These are phyloP conservation scores for Drosophila sucinea DNA, from an alignment of 1,140 invertebrate genomes.

Conservation along the genomic window DNA sequence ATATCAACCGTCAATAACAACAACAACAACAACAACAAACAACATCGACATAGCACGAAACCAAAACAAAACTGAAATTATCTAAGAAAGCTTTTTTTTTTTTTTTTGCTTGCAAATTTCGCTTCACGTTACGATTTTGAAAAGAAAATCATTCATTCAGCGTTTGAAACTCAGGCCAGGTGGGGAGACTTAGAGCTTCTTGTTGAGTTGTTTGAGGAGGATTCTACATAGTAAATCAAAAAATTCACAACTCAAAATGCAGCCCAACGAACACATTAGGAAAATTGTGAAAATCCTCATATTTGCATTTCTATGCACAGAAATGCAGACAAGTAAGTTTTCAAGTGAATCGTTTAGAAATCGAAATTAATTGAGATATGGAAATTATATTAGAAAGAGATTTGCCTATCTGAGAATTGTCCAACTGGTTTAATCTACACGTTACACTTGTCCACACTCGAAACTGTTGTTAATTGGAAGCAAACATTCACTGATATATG, in stretches of 20 bases:
- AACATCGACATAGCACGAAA: constrained; percentile 37
- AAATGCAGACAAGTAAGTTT: constrained; percentile 79
- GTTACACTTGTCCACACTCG: neutral
- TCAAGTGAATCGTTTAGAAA: neutral
- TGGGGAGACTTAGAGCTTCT: constrained; percentile 23
- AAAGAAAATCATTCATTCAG: constrained; percentile 62
- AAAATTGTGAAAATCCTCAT: constrained; percentile 69
- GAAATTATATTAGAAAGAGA: too few relatives aligned
- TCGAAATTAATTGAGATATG: too few relatives aligned
- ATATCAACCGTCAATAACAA: constrained; percentile 26
- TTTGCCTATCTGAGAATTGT: too few relatives aligned
- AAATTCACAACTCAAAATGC: constrained; percentile 45
- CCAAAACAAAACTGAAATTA: constrained; percentile 75
- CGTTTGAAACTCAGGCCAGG: constrained; percentile 58
- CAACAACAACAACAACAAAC: constrained; percentile 21
- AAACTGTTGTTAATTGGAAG: neutral
- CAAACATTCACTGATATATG: neutral
- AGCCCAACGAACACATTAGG: constrained; percentile 60
- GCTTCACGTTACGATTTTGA: constrained; percentile 59
- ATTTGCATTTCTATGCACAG: constrained; percentile 74
- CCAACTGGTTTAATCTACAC: too few relatives aligned
- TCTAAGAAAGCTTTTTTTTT: constrained; percentile 56
- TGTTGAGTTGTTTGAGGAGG: neutral
- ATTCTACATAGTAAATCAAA: neutral
- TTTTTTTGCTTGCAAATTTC: constrained; percentile 62